A percentile compares a stretch with the other conserved stretches of the same genome.
These are phyloP conservation scores for Eupeodes corollae DNA, from an alignment of 1,140 invertebrate species.

Conservation along the genomic window DNA sequence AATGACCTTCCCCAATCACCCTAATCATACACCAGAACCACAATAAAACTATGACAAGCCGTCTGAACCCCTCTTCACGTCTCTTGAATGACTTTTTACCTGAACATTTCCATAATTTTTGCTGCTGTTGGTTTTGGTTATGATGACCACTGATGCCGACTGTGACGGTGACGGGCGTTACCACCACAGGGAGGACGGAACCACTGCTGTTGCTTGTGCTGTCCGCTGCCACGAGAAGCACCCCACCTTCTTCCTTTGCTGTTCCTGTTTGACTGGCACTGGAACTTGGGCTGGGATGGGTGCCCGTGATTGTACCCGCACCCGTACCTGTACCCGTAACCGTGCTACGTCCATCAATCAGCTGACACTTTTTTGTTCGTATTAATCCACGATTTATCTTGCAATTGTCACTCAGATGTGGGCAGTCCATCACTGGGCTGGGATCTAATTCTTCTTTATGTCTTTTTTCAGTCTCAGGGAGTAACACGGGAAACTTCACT, in stretches of 20 bases:
- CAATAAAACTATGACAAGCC: too few relatives aligned
- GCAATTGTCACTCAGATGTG: slow-evolving; percentile 48
- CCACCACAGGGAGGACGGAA: neutral
- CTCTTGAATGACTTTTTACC: slow-evolving; percentile 1
- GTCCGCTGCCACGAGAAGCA: neutral
- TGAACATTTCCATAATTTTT: slow-evolving; percentile 2
- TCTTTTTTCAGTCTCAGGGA: too few relatives aligned
- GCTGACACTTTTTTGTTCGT: slow-evolving; percentile 33
- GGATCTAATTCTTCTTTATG: too few relatives aligned
- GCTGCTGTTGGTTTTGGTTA: neutral
- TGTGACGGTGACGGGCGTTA: neutral
- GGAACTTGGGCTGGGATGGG: too few relatives aligned
- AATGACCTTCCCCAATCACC: too few relatives aligned
- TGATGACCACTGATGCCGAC: neutral
- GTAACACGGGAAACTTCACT: too few relatives aligned
- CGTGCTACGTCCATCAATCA: slow-evolving; percentile 20
- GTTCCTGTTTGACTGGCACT: too few relatives aligned
- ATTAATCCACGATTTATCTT: slow-evolving; percentile 42
- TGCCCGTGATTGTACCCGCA: neutral
- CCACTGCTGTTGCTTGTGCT: slow-evolving; percentile 1
- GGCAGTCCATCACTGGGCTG: slow-evolving; percentile 42
- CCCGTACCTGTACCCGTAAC: neutral
- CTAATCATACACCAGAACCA: too few relatives aligned
- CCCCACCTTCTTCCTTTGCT: neutral
- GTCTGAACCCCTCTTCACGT: too few relatives aligned